Evolutionary conservation across 2,888 invertebrate genomes (phyloP).

Genomic region (Agonopterix subpropinquella): DNA sequence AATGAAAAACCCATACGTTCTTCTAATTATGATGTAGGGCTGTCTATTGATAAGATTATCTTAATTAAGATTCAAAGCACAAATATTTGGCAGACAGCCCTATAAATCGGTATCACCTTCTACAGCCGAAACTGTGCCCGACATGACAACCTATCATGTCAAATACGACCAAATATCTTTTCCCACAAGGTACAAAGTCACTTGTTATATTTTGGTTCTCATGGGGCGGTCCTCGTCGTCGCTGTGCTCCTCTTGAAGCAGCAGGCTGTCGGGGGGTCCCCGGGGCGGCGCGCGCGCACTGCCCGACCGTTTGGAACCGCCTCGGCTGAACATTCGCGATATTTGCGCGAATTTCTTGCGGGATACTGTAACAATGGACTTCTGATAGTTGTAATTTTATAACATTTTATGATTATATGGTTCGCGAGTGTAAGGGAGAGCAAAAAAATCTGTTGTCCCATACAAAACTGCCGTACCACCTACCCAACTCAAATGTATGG

Average conservation of each 20-base stretch:
- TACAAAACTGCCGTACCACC: too few species aligned
- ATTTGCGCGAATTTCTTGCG: slow-evolving; percentile 88
- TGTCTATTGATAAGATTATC: background rate
- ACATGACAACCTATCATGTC: too few species aligned
- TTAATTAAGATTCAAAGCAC: background rate
- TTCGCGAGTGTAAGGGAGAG: too few species aligned
- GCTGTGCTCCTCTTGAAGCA: slow-evolving; percentile 78
- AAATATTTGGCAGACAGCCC: too few species aligned
- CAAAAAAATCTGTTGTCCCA: too few species aligned
- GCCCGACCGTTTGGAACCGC: slow-evolving; percentile 67
- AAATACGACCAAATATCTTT: too few species aligned
- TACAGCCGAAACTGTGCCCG: too few species aligned
- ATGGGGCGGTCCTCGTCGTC: slow-evolving; percentile 75
- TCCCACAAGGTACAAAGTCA: too few species aligned
- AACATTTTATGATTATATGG: too few species aligned
- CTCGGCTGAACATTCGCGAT: slow-evolving; percentile 84
- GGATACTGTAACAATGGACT: slow-evolving; percentile 72
- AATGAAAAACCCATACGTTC: background rate
- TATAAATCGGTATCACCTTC: too few species aligned
- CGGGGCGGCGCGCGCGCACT: slow-evolving; percentile 56
- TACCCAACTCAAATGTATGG: too few species aligned
- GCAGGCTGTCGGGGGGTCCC: slow-evolving; percentile 74
- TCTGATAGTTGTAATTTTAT: background rate
- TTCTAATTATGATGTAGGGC: background rate
- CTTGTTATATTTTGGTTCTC: slow-evolving; percentile 23